These are phyloP conservation scores for Takifugu ocellatus DNA, from an alignment of 2,797 vertebrate species.

Conservation along the genomic window DNA sequence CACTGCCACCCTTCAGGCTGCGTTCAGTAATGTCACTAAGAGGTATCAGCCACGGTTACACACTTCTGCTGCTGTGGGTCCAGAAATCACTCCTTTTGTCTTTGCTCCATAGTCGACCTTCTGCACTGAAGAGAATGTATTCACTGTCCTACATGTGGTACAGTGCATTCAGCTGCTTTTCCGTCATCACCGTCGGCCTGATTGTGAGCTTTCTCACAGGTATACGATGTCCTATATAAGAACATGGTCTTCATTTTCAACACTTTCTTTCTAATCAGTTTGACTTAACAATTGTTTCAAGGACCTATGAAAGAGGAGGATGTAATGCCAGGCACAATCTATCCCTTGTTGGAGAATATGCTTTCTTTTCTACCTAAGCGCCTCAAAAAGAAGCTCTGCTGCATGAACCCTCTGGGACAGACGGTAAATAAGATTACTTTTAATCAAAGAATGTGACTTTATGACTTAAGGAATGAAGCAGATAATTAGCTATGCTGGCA, in stretches of 20 bases:
- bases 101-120: conserved; percentile 54
- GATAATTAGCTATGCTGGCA: too few species aligned
- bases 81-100: neutral
- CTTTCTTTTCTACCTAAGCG: conserved; percentile 75
- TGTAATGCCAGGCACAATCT: conserved; percentile 80
- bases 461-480: too few species aligned
- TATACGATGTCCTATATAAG: conserved; percentile 31
- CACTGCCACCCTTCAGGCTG: conserved; percentile 49
- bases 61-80: neutral
- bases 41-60: conserved; percentile 17
- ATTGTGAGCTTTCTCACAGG: conserved; percentile 87
- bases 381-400: conserved; percentile 68
- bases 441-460: neutral
- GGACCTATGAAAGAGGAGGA: conserved; percentile 75
- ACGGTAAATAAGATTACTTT: conserved; percentile 56
- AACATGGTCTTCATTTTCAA: neutral
- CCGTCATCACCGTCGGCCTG: conserved; percentile 84
- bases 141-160: conserved; percentile 95
- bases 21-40: conserved; percentile 41
- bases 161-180: conserved; percentile 85
- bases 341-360: conserved; percentile 76
- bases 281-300: neutral
- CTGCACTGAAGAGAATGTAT: conserved; percentile 81
- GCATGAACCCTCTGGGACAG: conserved; percentile 41
- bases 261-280: neutral